Conservation (phyloP, 2,113 vertebrate species). For the Strigops habroptila region DNA sequence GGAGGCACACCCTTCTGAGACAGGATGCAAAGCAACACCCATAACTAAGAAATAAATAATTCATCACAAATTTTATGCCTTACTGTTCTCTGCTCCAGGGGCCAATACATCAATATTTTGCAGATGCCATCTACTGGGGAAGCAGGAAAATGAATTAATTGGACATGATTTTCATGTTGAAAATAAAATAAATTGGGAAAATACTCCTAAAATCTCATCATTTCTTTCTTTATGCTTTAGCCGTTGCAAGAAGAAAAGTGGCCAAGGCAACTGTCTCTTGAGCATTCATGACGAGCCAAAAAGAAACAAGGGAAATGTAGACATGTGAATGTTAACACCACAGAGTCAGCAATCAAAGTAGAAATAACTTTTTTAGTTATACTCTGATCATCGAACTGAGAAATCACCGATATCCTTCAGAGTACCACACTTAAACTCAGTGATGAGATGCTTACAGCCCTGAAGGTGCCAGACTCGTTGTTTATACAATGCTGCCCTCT, state of each 20-base stretch:
- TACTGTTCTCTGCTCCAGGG: neutral
- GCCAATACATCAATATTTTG: neutral
- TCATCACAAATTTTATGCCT: neutral
- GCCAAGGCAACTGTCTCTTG: neutral
- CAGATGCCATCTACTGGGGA: neutral
- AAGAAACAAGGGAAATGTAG: neutral
- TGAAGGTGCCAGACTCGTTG: neutral
- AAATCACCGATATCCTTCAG: neutral
- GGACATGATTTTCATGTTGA: neutral
- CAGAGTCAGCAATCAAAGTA: neutral
- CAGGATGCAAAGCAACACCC: neutral
- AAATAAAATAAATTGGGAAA: neutral
- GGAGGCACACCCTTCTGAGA: neutral
- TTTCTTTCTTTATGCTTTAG: neutral
- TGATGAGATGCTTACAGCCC: neutral
- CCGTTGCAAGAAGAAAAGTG: neutral
- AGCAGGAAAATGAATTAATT: neutral
- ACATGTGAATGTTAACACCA: neutral
- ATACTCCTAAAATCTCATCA: neutral
- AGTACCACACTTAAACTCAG: neutral
- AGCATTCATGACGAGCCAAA: neutral
- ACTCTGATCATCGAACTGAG: neutral
- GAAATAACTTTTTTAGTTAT: neutral
- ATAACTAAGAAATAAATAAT: neutral
- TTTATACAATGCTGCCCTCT: constrained; percentile 64